Evolutionary conservation across 2,797 vertebrate species (phyloP).

Genomic region (Glossophaga mutica): DNA sequence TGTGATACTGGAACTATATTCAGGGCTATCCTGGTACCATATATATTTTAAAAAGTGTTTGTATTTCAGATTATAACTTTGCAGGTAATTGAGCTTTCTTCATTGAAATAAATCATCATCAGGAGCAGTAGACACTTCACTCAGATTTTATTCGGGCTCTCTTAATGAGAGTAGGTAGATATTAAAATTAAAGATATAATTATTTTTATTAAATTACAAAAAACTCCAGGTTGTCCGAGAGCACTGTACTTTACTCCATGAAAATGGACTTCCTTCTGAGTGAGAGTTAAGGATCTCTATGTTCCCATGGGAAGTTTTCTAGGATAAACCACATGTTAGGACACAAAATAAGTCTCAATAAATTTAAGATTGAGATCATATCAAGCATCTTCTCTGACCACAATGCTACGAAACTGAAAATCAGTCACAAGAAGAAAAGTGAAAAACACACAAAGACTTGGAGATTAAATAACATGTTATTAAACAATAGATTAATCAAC

Average conservation of each 20-base stretch:
- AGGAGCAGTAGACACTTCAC: neutral
- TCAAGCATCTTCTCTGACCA: neutral
- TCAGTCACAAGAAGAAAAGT: neutral
- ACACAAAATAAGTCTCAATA: neutral
- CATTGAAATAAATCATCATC: neutral
- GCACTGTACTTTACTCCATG: neutral
- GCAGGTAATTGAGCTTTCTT: neutral
- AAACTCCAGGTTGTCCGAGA: neutral
- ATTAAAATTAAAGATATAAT: neutral
- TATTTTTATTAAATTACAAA: neutral
- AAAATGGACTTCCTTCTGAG: constrained; percentile 3
- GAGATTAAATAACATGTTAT: neutral
- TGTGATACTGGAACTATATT: neutral
- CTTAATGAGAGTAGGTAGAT: neutral
- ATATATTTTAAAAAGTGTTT: neutral
- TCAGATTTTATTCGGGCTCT: neutral
- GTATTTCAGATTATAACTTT: neutral
- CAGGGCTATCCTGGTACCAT: neutral
- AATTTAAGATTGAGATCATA: neutral
- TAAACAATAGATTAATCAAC: neutral
- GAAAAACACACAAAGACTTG: neutral
- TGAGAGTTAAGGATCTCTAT: neutral
- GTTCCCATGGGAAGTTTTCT: neutral
- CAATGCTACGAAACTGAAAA: neutral
- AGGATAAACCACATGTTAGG: neutral